These are phyloP conservation scores for Agrenia bidenticulata DNA, from an alignment of 2,888 invertebrate species.

Conservation along the genomic window DNA sequence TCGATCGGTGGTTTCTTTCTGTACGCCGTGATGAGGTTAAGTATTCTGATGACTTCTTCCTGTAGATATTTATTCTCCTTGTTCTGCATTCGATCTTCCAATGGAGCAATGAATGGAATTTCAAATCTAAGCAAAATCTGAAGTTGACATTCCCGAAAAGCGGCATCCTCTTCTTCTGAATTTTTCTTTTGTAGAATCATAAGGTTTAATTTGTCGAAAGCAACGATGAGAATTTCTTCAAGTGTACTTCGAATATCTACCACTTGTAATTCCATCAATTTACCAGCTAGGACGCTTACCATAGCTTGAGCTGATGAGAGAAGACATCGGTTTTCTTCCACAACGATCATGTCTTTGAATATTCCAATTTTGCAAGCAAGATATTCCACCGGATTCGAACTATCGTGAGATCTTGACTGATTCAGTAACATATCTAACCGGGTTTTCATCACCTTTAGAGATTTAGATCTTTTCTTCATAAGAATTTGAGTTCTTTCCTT, in stretches of 20 bases:
- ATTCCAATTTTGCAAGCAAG: background rate
- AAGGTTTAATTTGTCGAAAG: conserved; percentile 25
- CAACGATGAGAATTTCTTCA: conserved; percentile 25
- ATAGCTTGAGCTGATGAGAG: conserved; percentile 35
- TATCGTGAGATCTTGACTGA: background rate
- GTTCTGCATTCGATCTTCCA: conserved; percentile 11
- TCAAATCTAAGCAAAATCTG: conserved; percentile 39
- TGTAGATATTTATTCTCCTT: conserved; percentile 26
- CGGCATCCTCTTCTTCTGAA: background rate
- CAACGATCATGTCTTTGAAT: conserved; percentile 29
- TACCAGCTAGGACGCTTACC: conserved; percentile 23
- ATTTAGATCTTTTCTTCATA: conserved; percentile 22
- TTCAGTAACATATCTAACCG: background rate
- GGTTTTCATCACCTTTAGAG: conserved; percentile 17
- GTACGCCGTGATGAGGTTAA: conserved; percentile 35
- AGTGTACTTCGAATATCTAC: conserved; percentile 19
- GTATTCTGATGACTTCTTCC: conserved; percentile 30
- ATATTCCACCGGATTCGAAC: conserved; percentile 5
- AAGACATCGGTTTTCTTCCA: conserved; percentile 23
- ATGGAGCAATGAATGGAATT: conserved; percentile 28
- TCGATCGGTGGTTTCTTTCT: conserved; percentile 28
- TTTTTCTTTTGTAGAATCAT: conserved; percentile 26
- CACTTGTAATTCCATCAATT: background rate
- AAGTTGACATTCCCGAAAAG: conserved; percentile 30
- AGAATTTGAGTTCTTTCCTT: conserved; percentile 12